Conservation (phyloP, 2,888 invertebrate species). For the Lycaena phlaeas region DNA sequence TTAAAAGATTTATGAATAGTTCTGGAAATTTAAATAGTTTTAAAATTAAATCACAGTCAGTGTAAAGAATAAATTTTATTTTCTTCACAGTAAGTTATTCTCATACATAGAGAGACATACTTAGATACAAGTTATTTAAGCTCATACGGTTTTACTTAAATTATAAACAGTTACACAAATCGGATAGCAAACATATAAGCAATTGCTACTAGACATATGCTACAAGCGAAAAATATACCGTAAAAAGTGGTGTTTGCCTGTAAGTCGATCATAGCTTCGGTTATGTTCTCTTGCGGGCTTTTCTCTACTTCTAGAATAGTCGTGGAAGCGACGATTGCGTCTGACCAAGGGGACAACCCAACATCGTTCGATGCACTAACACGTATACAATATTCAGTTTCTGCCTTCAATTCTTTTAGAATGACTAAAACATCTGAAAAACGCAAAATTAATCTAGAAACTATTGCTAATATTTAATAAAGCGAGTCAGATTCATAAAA, state of each 20-base stretch:
- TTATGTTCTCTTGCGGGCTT: constrained; percentile 11
- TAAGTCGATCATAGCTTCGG: constrained; percentile 8
- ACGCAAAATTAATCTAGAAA: too few relatives aligned
- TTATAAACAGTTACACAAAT: constrained; percentile 36
- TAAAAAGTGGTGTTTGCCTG: constrained; percentile 30
- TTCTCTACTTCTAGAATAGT: constrained; percentile 13
- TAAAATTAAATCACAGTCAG: too few relatives aligned
- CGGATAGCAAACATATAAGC: constrained; percentile 40
- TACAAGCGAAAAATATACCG: constrained; percentile 46
- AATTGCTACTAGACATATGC: constrained; percentile 35
- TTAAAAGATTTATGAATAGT: too few relatives aligned
- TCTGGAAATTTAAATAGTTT: too few relatives aligned
- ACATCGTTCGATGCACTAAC: constrained; percentile 35
- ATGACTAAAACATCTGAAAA: constrained; percentile 26
- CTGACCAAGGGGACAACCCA: constrained; percentile 44
- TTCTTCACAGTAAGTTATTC: too few relatives aligned
- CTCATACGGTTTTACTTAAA: too few relatives aligned
- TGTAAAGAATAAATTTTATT: too few relatives aligned
- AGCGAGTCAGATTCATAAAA: too few relatives aligned
- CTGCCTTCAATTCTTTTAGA: constrained; percentile 29
- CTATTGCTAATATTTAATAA: too few relatives aligned
- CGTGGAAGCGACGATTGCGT: constrained; percentile 26
- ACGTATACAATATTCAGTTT: constrained; percentile 41
- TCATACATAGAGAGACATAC: too few relatives aligned
- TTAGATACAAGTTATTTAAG: too few relatives aligned